Conservation (phyloP, 2,797 vertebrate species). For the Pagetopsis macropterus region DNA sequence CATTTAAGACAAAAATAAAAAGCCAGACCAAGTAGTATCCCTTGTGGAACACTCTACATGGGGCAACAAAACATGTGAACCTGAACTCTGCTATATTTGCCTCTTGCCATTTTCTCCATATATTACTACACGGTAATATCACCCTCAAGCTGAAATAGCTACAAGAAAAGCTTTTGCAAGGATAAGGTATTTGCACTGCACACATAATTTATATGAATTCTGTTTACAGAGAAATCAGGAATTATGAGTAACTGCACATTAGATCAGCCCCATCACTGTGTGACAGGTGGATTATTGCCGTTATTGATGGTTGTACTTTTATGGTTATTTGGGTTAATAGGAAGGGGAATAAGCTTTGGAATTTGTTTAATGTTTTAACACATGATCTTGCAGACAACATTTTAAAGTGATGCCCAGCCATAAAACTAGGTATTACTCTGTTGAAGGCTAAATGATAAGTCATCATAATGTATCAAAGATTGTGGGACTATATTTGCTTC, state of each 20-base stretch:
- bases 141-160: neutral
- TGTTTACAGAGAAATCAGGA: constrained; percentile 17
- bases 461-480: constrained; percentile 33
- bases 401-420: constrained; percentile 51
- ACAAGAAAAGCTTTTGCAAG: constrained; percentile 9
- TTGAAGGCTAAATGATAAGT: constrained; percentile 50
- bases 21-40: neutral
- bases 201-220: constrained; percentile 8
- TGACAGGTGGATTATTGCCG: constrained; percentile 11
- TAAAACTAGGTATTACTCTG: constrained; percentile 37
- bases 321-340: constrained; percentile 42
- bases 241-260: constrained; percentile 11
- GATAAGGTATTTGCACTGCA: neutral
- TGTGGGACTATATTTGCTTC: constrained; percentile 24
- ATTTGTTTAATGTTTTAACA: constrained; percentile 33
- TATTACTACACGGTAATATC: constrained; percentile 1
- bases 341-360: constrained; percentile 26
- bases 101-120: constrained; percentile 1
- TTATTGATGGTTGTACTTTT: constrained; percentile 24
- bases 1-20: constrained; percentile 7
- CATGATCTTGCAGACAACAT: constrained; percentile 23
- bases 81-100: constrained; percentile 4
- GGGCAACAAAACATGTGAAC: neutral
- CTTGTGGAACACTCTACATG: neutral
- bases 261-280: neutral